Evolutionary conservation across 2,113 vertebrate genomes (phyloP), one percentile per base, ranked within the genome.

Genomic region (Prolemur simus): DNA sequence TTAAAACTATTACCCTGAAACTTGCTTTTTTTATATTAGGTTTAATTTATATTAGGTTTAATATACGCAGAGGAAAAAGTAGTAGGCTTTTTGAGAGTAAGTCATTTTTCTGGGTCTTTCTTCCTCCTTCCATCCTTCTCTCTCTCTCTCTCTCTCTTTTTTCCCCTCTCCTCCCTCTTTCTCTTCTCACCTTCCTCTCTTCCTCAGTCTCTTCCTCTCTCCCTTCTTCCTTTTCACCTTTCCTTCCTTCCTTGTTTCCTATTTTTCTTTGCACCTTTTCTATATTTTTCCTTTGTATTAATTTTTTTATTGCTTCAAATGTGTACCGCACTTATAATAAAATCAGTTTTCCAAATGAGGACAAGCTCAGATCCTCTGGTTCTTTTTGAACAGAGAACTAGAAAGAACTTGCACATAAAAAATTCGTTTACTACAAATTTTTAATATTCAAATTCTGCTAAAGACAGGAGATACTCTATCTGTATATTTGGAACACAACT

Each of bases 1-100:
- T 47, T 81, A 84, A 90, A 92, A 64, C 77, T 69, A 66, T 71
- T 58, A 77, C 60, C 47, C 52, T 71, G 18, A 15, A 87, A 29
- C n/a, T 85, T 78, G 10, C 27, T 83, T 56, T 49, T 49, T 93
- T 56, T n/a, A n/a, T n/a, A n/a, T n/a, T n/a, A n/a, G n/a, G n/a
- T n/a, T n/a, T n/a, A n/a, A n/a, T n/a, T n/a, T n/a, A n/a, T n/a
- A n/a, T n/a, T 52, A 52, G 49, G 49, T 17, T 52, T 52, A 73
- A 56, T 60, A 60, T 54, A 54, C 2, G 45, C 8, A 34, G 8
- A 23, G 60, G 52, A 37, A 77, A 39, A 10, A 49, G 4, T 7
- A 86, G 5, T 15, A 29, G 11, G 1, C 0, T 77, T 87, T n/a
- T 2, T 0, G 6, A 56, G 4, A 52, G 8, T 15, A 17, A 74